A percentile compares a stretch with the other conserved stretches of the same genome.
These are phyloP conservation scores for Dicaeum eximium DNA, from an alignment of 2,113 vertebrate species.

Conservation along the genomic window DNA sequence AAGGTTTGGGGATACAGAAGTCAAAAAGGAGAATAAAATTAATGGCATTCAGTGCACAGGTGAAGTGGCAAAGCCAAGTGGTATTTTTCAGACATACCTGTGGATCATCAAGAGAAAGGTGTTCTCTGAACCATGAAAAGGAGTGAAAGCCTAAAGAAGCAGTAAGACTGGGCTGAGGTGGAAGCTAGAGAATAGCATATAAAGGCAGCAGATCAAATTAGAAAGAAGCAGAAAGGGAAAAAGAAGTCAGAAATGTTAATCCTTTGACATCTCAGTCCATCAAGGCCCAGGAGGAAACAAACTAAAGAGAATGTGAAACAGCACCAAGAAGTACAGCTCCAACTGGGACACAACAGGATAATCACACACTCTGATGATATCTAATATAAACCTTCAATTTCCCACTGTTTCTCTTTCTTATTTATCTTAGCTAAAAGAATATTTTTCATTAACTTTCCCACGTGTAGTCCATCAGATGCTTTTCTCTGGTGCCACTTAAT, in stretches of 20 bases:
- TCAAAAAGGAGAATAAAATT: background rate
- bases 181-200: background rate
- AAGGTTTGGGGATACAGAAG: background rate
- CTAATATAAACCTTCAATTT: background rate
- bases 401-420: background rate
- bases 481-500: background rate
- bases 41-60: background rate
- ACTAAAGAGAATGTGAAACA: background rate
- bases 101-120: background rate
- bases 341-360: background rate
- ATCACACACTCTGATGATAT: background rate
- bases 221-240: constrained; percentile 13
- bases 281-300: background rate
- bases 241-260: background rate
- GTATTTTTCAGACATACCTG: constrained; percentile 4
- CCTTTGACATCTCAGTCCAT: background rate
- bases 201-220: background rate
- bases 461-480: background rate
- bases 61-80: background rate
- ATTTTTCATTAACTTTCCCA: background rate
- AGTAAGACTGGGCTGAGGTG: background rate
- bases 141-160: constrained; percentile 24
- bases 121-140: constrained; percentile 6
- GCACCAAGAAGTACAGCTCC: background rate
- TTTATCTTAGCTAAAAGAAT: background rate